phyloP scores from a whole-genome alignment of 2,888 invertebrate species.

The Quadroppia sp. region DNA sequence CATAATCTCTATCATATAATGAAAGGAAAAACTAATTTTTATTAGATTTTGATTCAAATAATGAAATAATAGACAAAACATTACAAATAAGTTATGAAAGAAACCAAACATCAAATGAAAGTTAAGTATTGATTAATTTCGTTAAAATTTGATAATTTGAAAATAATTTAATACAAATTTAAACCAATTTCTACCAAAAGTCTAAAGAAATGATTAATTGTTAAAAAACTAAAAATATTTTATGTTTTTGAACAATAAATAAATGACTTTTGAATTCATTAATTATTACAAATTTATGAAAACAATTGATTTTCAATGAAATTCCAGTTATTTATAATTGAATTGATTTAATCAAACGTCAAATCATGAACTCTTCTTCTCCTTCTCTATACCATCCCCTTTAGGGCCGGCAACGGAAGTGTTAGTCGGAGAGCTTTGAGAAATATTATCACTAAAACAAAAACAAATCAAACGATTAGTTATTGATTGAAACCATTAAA shows the following conservation, averaged over 20 bases:
- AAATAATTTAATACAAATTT: neutral
- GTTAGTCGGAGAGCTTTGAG: neutral
- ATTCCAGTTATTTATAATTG: too few relatives aligned
- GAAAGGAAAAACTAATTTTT: too few relatives aligned
- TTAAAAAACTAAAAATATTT: neutral
- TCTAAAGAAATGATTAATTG: neutral
- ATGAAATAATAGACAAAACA: too few relatives aligned
- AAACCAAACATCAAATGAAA: neutral
- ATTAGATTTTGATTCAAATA: too few relatives aligned
- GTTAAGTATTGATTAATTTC: neutral
- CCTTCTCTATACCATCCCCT: neutral
- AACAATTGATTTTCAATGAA: neutral
- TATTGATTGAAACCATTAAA: neutral
- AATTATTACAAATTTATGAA: neutral
- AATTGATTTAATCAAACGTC: neutral
- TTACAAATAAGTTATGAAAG: neutral
- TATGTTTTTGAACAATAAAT: neutral
- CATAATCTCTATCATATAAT: too few relatives aligned
- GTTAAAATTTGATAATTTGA: neutral
- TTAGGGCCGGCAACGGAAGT: neutral
- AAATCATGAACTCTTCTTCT: slow-evolving; percentile 12
- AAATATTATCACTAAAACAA: neutral
- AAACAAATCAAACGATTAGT: neutral
- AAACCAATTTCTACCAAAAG: neutral
- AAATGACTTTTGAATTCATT: neutral